These are phyloP conservation scores for Montipora foliosa DNA, from an alignment of 64 coral and sea anemone species.

Conservation along the genomic window DNA sequence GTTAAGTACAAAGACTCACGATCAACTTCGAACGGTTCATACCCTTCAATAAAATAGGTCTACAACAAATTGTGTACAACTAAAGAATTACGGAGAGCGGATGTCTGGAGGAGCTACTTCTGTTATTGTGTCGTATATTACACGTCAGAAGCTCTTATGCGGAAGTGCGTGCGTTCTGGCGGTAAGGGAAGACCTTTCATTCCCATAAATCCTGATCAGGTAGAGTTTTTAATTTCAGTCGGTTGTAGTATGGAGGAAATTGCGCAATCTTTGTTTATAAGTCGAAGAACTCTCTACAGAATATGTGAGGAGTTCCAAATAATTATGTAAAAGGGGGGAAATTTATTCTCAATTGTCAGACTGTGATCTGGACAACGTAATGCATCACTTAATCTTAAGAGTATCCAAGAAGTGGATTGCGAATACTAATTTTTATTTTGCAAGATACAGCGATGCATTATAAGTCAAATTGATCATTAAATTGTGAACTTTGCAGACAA, in stretches of 20 bases:
- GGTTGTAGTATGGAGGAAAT: neutral
- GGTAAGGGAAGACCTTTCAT: too few relatives aligned
- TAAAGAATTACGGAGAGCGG: conserved; percentile 1
- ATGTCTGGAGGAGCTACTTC: conserved; percentile 20
- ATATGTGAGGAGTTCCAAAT: conserved; percentile 61
- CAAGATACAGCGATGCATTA: too few relatives aligned
- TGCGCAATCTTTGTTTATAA: conserved; percentile 46
- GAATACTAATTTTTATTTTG: too few relatives aligned
- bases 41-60: conserved; percentile 17
- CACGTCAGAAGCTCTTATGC: neutral
- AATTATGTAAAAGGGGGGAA: conserved; percentile 49
- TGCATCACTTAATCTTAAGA: neutral
- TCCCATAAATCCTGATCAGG: too few relatives aligned
- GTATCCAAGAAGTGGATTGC: too few relatives aligned
- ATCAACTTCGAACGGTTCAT: conserved; percentile 4
- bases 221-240: neutral
- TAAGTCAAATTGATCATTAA: too few relatives aligned
- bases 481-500: too few relatives aligned
- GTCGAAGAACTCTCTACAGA: conserved; percentile 67
- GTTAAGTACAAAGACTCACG: neutral
- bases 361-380: conserved; percentile 36
- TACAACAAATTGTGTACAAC: conserved; percentile 20
- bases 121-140: conserved; percentile 20
- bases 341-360: conserved; percentile 51
- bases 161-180: too few relatives aligned